Conservation (phyloP, 2,113 vertebrate species). For the Tympanuchus pallidicinctus region DNA sequence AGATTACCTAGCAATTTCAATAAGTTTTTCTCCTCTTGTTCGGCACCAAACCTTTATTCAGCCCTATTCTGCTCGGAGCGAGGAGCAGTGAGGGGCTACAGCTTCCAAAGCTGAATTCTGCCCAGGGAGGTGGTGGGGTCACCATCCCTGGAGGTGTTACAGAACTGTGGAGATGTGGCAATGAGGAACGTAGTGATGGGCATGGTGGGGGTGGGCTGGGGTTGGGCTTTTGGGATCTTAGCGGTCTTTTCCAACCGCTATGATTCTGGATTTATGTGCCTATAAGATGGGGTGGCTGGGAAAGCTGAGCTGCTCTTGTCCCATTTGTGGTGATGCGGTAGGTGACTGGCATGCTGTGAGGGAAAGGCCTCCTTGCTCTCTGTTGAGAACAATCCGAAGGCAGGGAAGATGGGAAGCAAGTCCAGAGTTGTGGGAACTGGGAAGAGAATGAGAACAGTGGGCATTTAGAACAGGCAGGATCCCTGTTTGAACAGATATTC, state of each 20-base stretch:
- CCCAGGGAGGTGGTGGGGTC: too few species aligned
- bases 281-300: slow-evolving; percentile 13
- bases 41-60: not conserved
- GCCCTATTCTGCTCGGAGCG: not conserved
- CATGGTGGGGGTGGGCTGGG: too few species aligned
- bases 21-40: not conserved
- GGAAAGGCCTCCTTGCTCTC: slow-evolving; percentile 18
- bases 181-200: too few species aligned
- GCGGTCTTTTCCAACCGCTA: too few species aligned
- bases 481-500: not conserved
- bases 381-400: slow-evolving; percentile 19
- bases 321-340: not conserved
- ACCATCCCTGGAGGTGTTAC: too few species aligned
- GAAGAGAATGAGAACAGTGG: not conserved
- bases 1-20: not conserved
- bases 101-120: not conserved
- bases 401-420: slow-evolving; percentile 34
- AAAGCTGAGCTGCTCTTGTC: slow-evolving; percentile 58
- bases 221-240: too few species aligned
- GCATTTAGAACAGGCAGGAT: not conserved
- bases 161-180: too few species aligned
- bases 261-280: not conserved
- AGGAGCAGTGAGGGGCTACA: not conserved
- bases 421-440: not conserved
- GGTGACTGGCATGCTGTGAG: not conserved